Base-by-base conservation (phyloP, 1,140 invertebrate species). In the Drosophila nannoptera region DNA sequence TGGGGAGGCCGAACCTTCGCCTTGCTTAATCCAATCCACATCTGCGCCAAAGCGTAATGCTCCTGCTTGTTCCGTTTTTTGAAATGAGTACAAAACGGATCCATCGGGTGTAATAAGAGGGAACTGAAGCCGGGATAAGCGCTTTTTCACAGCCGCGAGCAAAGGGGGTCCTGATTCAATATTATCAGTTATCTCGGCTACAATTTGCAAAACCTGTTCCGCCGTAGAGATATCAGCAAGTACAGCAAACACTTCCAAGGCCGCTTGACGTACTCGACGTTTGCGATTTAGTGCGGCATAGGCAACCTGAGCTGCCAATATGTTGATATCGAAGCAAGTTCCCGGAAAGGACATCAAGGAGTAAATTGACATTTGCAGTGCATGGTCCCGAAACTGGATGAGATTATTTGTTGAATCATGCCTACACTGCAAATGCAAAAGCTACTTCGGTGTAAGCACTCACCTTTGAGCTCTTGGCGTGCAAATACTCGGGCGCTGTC, bases 241-340 rank as follows among this genome's bases (percentile, higher is more conserved):
- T 29, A 94, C 93, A 4, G 96, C 94, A 49, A 96, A 89, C 48
- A 94, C 93, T 87, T 97, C 96, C n/a, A 97, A 90, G 0, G 95
- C 92, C 4, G 95, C 94, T 75, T 96, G 95, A 8, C 95, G 90
- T 0, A 97, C 94, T 72, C 93, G 91, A 58, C 94, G 90, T 75
- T 94, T 94, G 2, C 91, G 90, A 90, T 96, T 95, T 16, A 91
- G 91, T 12, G 95, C 90, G 54, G 92, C 91, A 38, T 90, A 90
- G 11, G 92, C 91, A 8, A 92, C 91, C 69, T 91, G 90, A 11
- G 89, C 84, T 33, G 93, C 92, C 8, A 95, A 90, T 7, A 90
- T 90, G 9, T 90, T 87, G 22, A 95, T 91, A 89, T 96, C 94
- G 87, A 97, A 94, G 59, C 95, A 94, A 43, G 93, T 94, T 80